These are phyloP conservation scores for Anoncus sp. DNA, from an alignment of 2,888 invertebrate genomes.

Conservation along the genomic window DNA sequence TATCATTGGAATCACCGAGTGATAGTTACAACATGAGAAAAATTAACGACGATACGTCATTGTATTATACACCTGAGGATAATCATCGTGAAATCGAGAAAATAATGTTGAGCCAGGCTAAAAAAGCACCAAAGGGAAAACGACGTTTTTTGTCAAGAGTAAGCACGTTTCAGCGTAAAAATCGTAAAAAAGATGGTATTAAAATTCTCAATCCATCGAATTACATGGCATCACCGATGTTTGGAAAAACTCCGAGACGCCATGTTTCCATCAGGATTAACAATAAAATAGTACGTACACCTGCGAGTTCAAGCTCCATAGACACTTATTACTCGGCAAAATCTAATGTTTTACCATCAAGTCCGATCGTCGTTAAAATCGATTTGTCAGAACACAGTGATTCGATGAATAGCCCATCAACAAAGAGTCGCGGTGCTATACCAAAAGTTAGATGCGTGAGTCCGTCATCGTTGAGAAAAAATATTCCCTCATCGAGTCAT, in stretches of 20 bases:
- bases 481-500: slow-evolving; percentile 15
- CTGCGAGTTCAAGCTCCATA: slow-evolving; percentile 47
- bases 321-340: slow-evolving; percentile 52
- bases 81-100: slow-evolving; percentile 64
- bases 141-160: slow-evolving; percentile 63
- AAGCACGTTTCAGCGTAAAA: slow-evolving; percentile 52
- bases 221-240: slow-evolving; percentile 50
- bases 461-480: slow-evolving; percentile 11
- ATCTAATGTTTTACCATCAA: slow-evolving; percentile 8
- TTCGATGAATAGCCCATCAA: not conserved
- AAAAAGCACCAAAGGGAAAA: slow-evolving; percentile 66
- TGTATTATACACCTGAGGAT: slow-evolving; percentile 69
- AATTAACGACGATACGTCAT: slow-evolving; percentile 5
- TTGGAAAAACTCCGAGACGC: slow-evolving; percentile 59
- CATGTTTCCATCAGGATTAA: slow-evolving; percentile 44
- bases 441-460: slow-evolving; percentile 28
- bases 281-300: slow-evolving; percentile 47
- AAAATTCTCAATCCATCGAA: slow-evolving; percentile 1
- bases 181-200: slow-evolving; percentile 22
- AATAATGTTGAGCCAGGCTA: slow-evolving; percentile 65
- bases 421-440: slow-evolving; percentile 27
- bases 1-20: slow-evolving; percentile 10
- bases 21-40: not conserved
- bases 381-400: no score
- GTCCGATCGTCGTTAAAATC: no score